A percentile compares a stretch with the other conserved stretches of the same genome.
Conservation (phyloP, 1,140 invertebrate genomes). For the Caenorhabditis remanei region DNA sequence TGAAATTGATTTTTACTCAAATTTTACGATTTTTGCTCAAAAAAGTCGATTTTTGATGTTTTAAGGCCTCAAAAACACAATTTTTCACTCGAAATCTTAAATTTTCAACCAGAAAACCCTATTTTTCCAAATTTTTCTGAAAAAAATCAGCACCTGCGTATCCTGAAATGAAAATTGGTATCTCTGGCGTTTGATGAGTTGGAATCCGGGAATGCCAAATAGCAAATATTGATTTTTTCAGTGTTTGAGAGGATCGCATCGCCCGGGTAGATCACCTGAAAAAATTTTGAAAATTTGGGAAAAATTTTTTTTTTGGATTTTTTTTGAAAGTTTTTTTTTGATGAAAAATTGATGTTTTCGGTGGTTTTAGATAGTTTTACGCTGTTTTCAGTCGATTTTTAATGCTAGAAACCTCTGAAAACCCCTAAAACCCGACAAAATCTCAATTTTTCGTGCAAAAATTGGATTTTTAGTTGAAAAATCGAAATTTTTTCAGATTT, state of each 20-base stretch:
- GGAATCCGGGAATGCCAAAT: conserved; percentile 97
- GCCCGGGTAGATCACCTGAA: conserved; percentile 67
- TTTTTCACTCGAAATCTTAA: too few relatives aligned
- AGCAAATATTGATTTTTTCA: conserved; percentile 93
- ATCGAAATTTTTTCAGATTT: background rate
- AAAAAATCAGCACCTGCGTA: conserved; percentile 82
- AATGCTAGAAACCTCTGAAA: too few relatives aligned
- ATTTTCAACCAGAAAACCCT: too few relatives aligned
- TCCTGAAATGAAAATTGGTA: conserved; percentile 93
- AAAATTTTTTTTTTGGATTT: background rate
- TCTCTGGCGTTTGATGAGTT: conserved; percentile 90
- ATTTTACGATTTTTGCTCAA: background rate
- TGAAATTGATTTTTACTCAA: too few relatives aligned
- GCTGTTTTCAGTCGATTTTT: background rate
- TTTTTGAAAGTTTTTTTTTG: background rate
- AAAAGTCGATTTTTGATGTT: background rate
- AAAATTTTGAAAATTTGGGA: conserved; percentile 10
- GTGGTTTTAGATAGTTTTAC: background rate
- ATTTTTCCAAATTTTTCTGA: background rate
- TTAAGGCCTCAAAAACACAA: too few relatives aligned
- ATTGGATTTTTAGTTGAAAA: background rate
- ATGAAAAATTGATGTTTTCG: background rate
- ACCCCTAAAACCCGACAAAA: too few relatives aligned
- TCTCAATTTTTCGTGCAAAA: too few relatives aligned
- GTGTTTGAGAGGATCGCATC: conserved; percentile 67